Percentiles rank a stretch among this genome's conserved stretches.
phyloP scores from a whole-genome alignment of 2,797 vertebrate species.

The Podarcis siculus region DNA sequence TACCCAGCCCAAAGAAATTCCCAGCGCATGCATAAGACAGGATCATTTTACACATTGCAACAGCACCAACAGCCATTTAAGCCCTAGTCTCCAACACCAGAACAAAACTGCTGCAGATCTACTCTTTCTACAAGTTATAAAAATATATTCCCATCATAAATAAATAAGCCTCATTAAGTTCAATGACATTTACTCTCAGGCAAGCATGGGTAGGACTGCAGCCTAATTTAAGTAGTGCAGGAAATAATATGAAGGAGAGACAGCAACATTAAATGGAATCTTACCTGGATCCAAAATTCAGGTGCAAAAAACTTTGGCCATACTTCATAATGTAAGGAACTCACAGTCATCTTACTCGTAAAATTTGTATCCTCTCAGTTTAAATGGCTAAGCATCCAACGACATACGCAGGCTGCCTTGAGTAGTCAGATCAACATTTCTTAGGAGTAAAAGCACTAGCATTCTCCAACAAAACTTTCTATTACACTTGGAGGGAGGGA shows the following conservation, averaged over 20 bases:
- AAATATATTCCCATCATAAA: neutral
- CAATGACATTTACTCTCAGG: neutral
- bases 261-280: constrained; percentile 39
- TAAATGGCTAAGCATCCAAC: constrained; percentile 42
- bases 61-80: neutral
- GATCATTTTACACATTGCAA: neutral
- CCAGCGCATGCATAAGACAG: neutral
- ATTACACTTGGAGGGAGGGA: neutral
- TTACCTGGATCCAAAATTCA: constrained; percentile 54
- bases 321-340: constrained; percentile 43
- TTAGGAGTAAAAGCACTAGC: neutral
- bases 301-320: constrained; percentile 34
- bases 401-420: neutral
- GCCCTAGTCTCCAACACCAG: neutral
- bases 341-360: constrained; percentile 50
- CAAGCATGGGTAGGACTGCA: neutral
- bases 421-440: constrained; percentile 17
- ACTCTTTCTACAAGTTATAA: neutral
- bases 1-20: constrained; percentile 29
- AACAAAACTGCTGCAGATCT: constrained; percentile 11
- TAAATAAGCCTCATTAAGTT: no score
- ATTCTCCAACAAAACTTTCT: constrained; percentile 34
- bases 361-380: constrained; percentile 29
- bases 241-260: neutral
- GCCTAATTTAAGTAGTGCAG: neutral